These are phyloP conservation scores for Okamejei kenojei DNA, from an alignment of 2,797 vertebrate species.

Conservation along the genomic window DNA sequence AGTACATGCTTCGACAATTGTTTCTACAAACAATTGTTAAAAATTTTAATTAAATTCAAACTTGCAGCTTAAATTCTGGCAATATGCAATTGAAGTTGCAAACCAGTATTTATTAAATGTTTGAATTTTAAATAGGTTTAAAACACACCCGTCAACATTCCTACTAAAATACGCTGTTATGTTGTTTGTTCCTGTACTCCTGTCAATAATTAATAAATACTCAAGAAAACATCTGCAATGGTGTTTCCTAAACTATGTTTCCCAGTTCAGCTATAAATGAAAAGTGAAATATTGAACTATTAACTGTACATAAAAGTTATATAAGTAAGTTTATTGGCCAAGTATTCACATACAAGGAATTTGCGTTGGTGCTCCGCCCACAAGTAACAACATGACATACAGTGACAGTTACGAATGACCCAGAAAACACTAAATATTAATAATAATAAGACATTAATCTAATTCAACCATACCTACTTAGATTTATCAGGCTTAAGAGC, in stretches of 20 bases:
- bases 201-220: background rate
- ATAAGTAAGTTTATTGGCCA: too few species aligned
- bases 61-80: background rate
- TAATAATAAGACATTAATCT: too few species aligned
- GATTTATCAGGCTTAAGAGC: background rate
- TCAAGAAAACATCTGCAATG: background rate
- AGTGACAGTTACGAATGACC: too few species aligned
- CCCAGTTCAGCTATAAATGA: background rate
- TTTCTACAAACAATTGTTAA: background rate
- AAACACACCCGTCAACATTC: background rate
- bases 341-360: too few species aligned
- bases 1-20: too few species aligned
- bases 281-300: background rate
- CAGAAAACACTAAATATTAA: too few species aligned
- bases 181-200: background rate
- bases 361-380: too few species aligned
- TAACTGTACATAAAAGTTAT: background rate
- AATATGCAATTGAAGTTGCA: background rate
- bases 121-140: background rate
- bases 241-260: background rate
- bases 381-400: too few species aligned
- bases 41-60: background rate
- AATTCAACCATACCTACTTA: background rate
- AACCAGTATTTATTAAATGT: background rate
- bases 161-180: background rate